These are phyloP conservation scores for Ligdia adustata DNA, from an alignment of 2,888 invertebrate species.

Conservation along the genomic window DNA sequence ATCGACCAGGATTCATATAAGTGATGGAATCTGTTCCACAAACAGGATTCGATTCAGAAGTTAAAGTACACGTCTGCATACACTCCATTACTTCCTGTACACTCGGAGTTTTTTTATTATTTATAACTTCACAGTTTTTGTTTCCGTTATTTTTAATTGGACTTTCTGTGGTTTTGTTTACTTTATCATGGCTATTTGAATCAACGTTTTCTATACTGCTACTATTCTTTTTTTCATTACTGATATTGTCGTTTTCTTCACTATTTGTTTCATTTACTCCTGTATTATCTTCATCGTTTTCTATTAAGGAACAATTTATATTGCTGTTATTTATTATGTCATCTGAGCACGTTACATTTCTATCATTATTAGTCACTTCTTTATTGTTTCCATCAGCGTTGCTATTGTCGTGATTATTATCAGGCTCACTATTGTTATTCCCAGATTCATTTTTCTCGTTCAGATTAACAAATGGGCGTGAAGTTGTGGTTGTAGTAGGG, in stretches of 20 bases:
- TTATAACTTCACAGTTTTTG: background rate
- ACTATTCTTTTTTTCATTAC: too few relatives aligned
- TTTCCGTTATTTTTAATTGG: background rate
- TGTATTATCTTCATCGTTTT: background rate
- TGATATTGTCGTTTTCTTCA: background rate
- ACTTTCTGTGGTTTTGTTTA: background rate
- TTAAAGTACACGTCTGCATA: conserved; percentile 31
- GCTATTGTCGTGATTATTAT: too few relatives aligned
- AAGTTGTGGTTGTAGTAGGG: background rate
- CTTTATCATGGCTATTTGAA: background rate
- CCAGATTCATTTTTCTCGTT: too few relatives aligned
- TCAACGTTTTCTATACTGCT: too few relatives aligned
- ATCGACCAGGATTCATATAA: conserved; percentile 50
- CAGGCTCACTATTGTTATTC: too few relatives aligned
- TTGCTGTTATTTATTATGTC: background rate
- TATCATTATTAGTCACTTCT: background rate
- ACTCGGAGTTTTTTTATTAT: conserved; percentile 1
- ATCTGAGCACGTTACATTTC: too few relatives aligned
- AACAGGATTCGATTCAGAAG: conserved; percentile 47
- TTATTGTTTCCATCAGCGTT: conserved; percentile 5
- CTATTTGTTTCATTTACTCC: background rate
- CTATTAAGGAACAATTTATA: background rate
- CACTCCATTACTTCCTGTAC: conserved; percentile 17
- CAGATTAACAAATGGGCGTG: background rate
- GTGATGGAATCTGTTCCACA: conserved; percentile 51